phyloP scores from a whole-genome alignment of 2,113 vertebrate genomes.

The Zeus faber region DNA sequence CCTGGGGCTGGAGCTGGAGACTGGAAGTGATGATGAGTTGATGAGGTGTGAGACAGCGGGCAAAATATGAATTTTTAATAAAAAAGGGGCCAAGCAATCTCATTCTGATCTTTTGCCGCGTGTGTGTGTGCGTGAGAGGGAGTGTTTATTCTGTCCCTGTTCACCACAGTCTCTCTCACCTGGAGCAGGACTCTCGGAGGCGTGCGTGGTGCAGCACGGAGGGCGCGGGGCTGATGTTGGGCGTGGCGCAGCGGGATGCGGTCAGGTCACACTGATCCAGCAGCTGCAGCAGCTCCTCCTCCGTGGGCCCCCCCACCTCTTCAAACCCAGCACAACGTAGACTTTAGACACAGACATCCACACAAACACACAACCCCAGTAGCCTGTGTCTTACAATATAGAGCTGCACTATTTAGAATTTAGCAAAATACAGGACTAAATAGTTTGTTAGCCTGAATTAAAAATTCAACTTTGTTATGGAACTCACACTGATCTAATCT shows the following conservation, averaged over 20 bases:
- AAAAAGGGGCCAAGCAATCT: too few relatives aligned
- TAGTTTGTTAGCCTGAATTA: too few relatives aligned
- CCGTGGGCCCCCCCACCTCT: slow-evolving; percentile 92
- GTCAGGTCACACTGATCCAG: slow-evolving; percentile 97
- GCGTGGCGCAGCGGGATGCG: slow-evolving; percentile 92
- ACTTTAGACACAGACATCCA: neutral
- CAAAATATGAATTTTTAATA: neutral
- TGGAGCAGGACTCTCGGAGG: slow-evolving; percentile 89
- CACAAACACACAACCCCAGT: neutral
- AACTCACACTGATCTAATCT: too few relatives aligned
- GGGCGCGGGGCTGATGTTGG: slow-evolving; percentile 94
- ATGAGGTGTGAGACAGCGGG: neutral
- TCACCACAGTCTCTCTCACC: slow-evolving; percentile 71
- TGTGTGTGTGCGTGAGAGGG: neutral
- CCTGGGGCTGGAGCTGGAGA: slow-evolving; percentile 86
- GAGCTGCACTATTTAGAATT: too few relatives aligned
- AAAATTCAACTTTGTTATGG: too few relatives aligned
- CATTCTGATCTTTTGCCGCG: too few relatives aligned
- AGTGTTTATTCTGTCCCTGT: neutral
- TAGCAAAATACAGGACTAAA: too few relatives aligned
- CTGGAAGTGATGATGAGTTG: slow-evolving; percentile 59
- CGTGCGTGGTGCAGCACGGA: slow-evolving; percentile 90
- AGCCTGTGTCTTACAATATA: too few relatives aligned
- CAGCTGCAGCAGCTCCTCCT: slow-evolving; percentile 92
- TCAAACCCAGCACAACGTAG: neutral